These are phyloP conservation scores for Drosophila meridionalis DNA, from an alignment of 2,888 invertebrate genomes.

Conservation along the genomic window DNA sequence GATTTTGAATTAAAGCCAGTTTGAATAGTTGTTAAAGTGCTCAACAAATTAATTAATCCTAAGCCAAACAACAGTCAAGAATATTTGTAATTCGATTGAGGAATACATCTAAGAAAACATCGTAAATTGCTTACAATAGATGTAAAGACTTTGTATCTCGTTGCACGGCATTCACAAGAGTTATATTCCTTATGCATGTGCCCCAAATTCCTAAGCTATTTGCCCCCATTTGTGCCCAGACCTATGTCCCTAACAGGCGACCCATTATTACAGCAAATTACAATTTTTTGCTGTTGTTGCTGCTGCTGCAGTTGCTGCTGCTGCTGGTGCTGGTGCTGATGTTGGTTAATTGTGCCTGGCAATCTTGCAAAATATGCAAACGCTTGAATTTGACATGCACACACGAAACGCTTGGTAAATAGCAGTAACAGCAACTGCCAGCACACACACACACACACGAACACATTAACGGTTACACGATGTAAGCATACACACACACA, in stretches of 20 bases:
- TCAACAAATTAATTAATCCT: conserved; percentile 1
- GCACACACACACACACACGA: conserved; percentile 35
- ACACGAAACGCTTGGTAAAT: conserved; percentile 78
- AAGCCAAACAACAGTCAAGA: neutral
- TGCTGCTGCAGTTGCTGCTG: conserved; percentile 23
- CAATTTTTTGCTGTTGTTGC: conserved; percentile 38
- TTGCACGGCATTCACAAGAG: neutral
- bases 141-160: too few relatives aligned
- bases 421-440: conserved; percentile 66
- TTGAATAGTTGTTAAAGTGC: neutral
- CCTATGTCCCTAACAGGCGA: conserved; percentile 15
- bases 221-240: conserved; percentile 27
- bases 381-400: conserved; percentile 80
- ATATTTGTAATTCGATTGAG: neutral
- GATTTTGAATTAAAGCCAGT: neutral
- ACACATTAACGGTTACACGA: conserved; percentile 12
- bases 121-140: neutral
- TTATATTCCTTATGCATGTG: conserved; percentile 24
- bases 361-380: conserved; percentile 79
- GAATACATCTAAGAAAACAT: neutral
- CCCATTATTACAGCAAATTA: conserved; percentile 74
- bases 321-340: conserved; percentile 57
- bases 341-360: conserved; percentile 78
- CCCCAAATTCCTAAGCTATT: conserved; percentile 42
- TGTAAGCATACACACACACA: conserved; percentile 20